These are phyloP conservation scores for Sinocyclocheilus anophthalmus DNA, from an alignment of 2,113 vertebrate genomes.

Conservation along the genomic window DNA sequence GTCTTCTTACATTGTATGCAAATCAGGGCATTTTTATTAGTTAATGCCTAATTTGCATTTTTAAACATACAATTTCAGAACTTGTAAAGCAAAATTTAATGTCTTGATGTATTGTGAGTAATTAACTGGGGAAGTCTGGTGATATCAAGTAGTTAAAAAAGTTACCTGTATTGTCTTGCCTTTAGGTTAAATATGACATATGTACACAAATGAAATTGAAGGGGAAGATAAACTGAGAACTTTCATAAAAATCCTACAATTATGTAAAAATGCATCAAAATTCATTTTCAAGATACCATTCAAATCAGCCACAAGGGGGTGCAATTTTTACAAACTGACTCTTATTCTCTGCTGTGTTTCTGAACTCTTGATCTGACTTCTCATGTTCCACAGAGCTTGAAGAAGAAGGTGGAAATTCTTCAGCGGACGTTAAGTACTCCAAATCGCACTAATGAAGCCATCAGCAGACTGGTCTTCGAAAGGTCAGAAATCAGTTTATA, in stretches of 20 bases:
- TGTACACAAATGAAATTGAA: not conserved
- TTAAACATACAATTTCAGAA: too few relatives aligned
- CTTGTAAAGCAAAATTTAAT: too few relatives aligned
- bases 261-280: too few relatives aligned
- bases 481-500: constrained; percentile 74
- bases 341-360: not conserved
- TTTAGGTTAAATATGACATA: not conserved
- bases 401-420: constrained; percentile 90
- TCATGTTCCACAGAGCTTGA: constrained; percentile 81
- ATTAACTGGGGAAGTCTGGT: not conserved
- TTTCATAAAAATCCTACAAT: not conserved
- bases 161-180: not conserved
- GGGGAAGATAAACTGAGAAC: not conserved
- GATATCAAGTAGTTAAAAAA: not conserved
- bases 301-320: not conserved
- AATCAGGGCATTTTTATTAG: not conserved
- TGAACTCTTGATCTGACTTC: not conserved
- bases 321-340: not conserved
- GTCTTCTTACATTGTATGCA: too few relatives aligned
- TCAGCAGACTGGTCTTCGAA: constrained; percentile 90
- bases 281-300: not conserved
- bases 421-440: constrained; percentile 93
- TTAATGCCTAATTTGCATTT: too few relatives aligned
- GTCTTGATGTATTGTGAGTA: too few relatives aligned
- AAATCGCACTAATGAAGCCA: constrained; percentile 82